Percentiles rank a stretch among this genome's conserved stretches.
Evolutionary conservation across 2,113 vertebrate species (phyloP).

Genomic region (cat (Felis catus)): F.catus_Fca126_mat1.0 CM031413.1:70317501-70318000

Average conservation of each 20-base stretch:
- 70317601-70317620: neutral
- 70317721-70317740: neutral
- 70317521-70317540: no score
- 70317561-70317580: neutral
- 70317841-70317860: neutral
- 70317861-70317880: no score
- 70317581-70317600: neutral
- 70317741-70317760: neutral
- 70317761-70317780: neutral
- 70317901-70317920: no score
- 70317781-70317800: neutral
- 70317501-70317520: neutral
- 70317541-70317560: no score
- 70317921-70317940: neutral
- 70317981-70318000: accelerated
- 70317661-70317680: neutral
- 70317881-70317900: neutral
- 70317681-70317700: no score
- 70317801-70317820: neutral
- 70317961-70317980: neutral
- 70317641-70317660: no score
- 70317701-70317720: neutral
- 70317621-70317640: neutral
- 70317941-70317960: neutral
- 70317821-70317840: neutral